These are phyloP conservation scores for Myotis vivesi DNA, from an alignment of 2,797 vertebrate species.

Conservation along the genomic window DNA sequence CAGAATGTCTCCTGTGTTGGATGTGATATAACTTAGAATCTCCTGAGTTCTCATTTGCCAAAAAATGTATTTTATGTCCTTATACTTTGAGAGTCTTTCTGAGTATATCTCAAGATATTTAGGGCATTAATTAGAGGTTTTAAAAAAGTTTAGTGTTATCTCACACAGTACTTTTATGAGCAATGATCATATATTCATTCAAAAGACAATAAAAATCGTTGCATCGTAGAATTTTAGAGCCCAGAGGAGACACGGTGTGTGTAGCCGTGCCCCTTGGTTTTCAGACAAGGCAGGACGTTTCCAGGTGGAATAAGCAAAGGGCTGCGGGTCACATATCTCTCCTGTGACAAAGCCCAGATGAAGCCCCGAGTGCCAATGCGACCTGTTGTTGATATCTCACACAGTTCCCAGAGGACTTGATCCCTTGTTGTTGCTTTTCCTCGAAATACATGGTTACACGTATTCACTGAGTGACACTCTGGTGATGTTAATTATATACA, in stretches of 20 bases:
- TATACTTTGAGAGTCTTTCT: background rate
- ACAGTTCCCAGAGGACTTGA: background rate
- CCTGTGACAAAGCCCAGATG: background rate
- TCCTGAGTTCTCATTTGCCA: constrained; percentile 40
- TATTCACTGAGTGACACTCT: constrained; percentile 44
- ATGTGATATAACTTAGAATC: constrained; percentile 51
- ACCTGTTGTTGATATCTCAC: background rate
- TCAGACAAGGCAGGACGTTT: background rate
- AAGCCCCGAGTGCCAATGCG: background rate
- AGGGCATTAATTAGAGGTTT: constrained; percentile 53
- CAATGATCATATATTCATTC: constrained; percentile 32
- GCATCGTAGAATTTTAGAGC: background rate
- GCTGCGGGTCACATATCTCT: background rate
- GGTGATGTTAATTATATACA: constrained; percentile 69
- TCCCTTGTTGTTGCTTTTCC: constrained; percentile 20
- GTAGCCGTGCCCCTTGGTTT: background rate
- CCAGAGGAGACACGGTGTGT: background rate
- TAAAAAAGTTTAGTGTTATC: constrained; percentile 22
- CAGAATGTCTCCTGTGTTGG: constrained; percentile 33
- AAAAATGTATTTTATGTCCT: background rate
- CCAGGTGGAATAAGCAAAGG: background rate
- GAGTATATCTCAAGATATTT: constrained; percentile 3
- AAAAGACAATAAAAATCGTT: constrained; percentile 25
- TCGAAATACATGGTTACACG: constrained; percentile 9
- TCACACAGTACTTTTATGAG: constrained; percentile 35